Evolutionary conservation across 2,797 vertebrate genomes (phyloP).

Genomic region (Rhabdophis nuchalis): DNA sequence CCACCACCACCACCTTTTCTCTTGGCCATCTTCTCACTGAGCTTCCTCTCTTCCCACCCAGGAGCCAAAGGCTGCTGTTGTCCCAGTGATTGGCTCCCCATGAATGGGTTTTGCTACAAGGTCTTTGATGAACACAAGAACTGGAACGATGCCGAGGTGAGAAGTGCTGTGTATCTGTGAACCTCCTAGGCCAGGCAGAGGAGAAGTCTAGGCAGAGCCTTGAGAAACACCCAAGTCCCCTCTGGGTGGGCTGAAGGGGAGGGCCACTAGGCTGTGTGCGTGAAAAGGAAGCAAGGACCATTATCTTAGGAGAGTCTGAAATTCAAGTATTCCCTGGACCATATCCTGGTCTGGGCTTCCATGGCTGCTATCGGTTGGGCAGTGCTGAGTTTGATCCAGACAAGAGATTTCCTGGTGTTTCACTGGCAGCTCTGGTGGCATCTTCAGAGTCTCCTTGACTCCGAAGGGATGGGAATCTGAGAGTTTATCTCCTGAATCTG

Average conservation of each 20-base stretch:
- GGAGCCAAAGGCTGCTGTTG: not conserved
- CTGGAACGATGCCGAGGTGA: not conserved
- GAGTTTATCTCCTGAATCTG: not conserved
- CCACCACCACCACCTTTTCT: not conserved
- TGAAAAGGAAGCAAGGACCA: not conserved
- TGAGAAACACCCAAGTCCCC: not conserved
- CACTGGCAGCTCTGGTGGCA: too few relatives aligned
- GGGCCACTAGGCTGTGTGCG: not conserved
- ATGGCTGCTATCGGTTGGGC: not conserved
- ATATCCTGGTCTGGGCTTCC: not conserved
- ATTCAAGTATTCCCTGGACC: not conserved
- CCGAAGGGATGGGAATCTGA: too few relatives aligned
- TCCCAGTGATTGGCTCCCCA: not conserved
- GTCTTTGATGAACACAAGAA: not conserved
- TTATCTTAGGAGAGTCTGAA: not conserved
- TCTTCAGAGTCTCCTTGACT: too few relatives aligned
- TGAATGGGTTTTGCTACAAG: not conserved
- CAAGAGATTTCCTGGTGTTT: not conserved
- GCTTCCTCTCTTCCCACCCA: not conserved
- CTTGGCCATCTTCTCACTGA: too few relatives aligned
- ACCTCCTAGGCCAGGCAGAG: not conserved
- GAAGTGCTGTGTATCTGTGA: not conserved
- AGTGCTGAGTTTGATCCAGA: not conserved
- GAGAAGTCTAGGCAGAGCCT: not conserved
- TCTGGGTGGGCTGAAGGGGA: not conserved